Evolutionary conservation across 2,888 invertebrate species (phyloP), one percentile per base, ranked within the genome.

Genomic region (Scaptomyza tumidula): DNA sequence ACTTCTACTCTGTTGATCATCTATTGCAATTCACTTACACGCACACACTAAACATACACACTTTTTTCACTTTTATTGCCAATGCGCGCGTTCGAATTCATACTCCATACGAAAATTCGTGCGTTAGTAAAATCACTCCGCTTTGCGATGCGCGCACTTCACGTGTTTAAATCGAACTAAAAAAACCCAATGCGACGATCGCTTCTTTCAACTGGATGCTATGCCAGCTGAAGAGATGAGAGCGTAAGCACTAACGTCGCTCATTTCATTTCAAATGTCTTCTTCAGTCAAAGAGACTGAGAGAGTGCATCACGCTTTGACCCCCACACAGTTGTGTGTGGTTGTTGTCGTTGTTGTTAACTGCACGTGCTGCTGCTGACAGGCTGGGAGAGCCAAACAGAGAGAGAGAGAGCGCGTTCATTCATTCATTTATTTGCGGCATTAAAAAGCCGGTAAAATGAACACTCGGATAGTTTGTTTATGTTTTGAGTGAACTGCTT

Each of bases 401-500:
- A 24, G 24, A 24, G 24, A 24, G 24, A 24, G 24, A 24, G 24
- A 0, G 27, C 29, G 49, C 37, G 50, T 7, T 0, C 9, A 57
- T 79, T 71, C 55, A 69, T 61, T n/a, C 19, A 50, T 41, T 41
- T 5, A 41, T 75, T 72, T 41, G 27, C 54, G 43, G 45, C 37
- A 24, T 50, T 16, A 49, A 71, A 85, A 84, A 71, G 88, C 84
- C 84, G 88, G 84, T 61, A 80, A 80, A 85, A 80, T 88, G 75
- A 84, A 83, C 71, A 27, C 24, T 5, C 10, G n/a, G 9, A 4
- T 16, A 54, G 44, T 63, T 80, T 88, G 84, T 84, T 84, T 84
- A 88, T 66, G 63, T 88, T 64, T 49, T n/a, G 14, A 35, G 11
- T 65, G 57, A 65, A 50, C 19, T 10, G 41, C 16, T 24, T n/a